Evolutionary conservation across 2,797 vertebrate genomes (phyloP), one percentile per base, ranked within the genome.

Genomic region (Sylvilagus floridanus): DNA sequence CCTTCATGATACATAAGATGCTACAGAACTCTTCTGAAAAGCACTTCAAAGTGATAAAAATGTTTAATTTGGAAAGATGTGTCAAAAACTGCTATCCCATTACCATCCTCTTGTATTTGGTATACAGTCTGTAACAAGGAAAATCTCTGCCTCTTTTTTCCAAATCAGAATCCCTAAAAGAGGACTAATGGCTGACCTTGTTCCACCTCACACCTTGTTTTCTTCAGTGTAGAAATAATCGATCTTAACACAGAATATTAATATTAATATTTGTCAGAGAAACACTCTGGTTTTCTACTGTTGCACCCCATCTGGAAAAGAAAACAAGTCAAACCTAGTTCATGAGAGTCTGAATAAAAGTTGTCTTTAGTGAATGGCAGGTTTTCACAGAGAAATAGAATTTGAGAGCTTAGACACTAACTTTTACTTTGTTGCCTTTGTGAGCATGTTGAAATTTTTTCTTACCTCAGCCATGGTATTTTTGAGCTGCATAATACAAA

Each of bases 401-500:
- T 71, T 91, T 91, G 47, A 60, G 68, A 93, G 26, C 11, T 76
- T 69, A 65, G 68, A 88, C 32, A 84, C 50, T 37, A 88, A 79
- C 26, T 94, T 94, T 94, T 5, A 50, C 32, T 84, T 14, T 81
- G 82, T 73, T 86, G 94, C 75, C 89, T 94, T 94, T 94, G 88
- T 69, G 52, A 95, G 76, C 69, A 76, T 24, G 37, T 90, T 92
- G 69, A 93, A 73, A 92, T 62, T 87, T 95, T 94, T 71, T 84
- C 96, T 97, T 96, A 96, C 91, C 96, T 96, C 90, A 79, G 91
- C 21, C 93, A 97, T 79, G 87, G 96, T 73, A 96, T 91, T 96
- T 97, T 96, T 97, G 93, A 90, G 90, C 96, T 95, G 96, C 86
- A 88, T 92, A 96, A 97, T 97, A 96, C 88, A 97, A 96, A 93